Evolutionary conservation across 2,113 vertebrate species (phyloP).

Genomic region (Chionomys nivalis): DNA sequence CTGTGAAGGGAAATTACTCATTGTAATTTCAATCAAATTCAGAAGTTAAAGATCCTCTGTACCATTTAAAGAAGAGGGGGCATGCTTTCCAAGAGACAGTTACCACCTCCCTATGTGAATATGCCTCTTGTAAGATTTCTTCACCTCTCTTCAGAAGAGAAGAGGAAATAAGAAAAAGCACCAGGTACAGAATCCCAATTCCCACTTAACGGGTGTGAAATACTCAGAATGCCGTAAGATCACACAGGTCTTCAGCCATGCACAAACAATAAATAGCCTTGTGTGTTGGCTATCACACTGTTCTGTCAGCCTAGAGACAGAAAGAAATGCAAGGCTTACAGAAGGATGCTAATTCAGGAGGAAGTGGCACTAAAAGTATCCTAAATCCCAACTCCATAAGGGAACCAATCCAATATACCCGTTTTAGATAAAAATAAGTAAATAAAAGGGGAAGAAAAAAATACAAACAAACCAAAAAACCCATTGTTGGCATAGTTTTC

Average conservation of each 20-base stretch:
- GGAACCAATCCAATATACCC: not conserved
- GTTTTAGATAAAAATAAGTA: not conserved
- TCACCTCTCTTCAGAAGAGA: not conserved
- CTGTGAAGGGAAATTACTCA: not conserved
- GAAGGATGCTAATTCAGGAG: not conserved
- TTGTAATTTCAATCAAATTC: conserved; percentile 39
- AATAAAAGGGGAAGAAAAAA: not conserved
- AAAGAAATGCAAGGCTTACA: not conserved
- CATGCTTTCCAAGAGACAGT: not conserved
- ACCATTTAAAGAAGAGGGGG: not conserved
- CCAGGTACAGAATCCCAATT: not conserved
- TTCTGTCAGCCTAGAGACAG: not conserved
- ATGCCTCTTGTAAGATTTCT: not conserved
- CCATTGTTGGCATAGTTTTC: not conserved
- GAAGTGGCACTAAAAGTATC: not conserved
- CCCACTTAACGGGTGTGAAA: not conserved
- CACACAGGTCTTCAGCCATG: not conserved
- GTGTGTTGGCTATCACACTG: not conserved
- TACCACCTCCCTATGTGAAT: not conserved
- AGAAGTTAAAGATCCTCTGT: conserved; percentile 10
- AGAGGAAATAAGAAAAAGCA: not conserved
- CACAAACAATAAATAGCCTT: not conserved
- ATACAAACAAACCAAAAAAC: not conserved
- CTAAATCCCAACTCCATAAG: not conserved
- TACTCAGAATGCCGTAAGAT: not conserved